Percentiles rank a stretch among this genome's conserved stretches.
These are phyloP conservation scores for Jaculus jaculus DNA, from an alignment of 2,113 vertebrate genomes.

Conservation along the genomic window DNA sequence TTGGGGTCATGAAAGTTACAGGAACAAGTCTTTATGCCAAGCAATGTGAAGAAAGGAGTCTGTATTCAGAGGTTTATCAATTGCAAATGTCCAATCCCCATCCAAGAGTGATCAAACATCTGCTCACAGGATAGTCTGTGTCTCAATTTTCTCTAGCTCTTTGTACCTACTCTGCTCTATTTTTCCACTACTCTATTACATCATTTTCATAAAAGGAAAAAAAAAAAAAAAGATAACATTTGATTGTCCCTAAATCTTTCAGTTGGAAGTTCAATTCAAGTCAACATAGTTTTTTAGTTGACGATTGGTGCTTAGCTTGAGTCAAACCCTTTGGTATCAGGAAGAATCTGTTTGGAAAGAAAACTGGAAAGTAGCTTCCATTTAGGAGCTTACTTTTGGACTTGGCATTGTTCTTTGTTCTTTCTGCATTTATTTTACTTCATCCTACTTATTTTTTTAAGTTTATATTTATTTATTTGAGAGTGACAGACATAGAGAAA, in stretches of 20 bases:
- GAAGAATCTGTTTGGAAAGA: conserved; percentile 6
- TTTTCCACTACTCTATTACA: conserved; percentile 37
- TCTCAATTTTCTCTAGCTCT: neutral
- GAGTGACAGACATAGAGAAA: too few species aligned
- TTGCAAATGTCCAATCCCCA: neutral
- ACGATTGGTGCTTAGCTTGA: conserved; percentile 1
- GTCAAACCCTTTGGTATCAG: conserved; percentile 15
- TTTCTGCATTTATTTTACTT: conserved; percentile 67
- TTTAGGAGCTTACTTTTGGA: neutral
- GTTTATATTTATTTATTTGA: too few species aligned
- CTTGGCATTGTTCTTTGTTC: conserved; percentile 39
- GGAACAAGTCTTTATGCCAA: neutral
- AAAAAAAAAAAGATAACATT: conserved; percentile 6
- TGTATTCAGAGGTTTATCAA: conserved; percentile 45
- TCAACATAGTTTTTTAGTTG: conserved; percentile 43
- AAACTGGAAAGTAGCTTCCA: conserved; percentile 43
- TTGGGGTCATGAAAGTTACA: conserved; percentile 51
- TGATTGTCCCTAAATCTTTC: conserved; percentile 48
- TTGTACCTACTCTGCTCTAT: neutral
- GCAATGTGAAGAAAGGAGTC: conserved; percentile 39
- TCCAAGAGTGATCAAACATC: neutral
- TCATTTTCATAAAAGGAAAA: neutral
- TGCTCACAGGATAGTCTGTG: neutral
- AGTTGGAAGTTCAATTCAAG: neutral
- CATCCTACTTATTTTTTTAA: conserved; percentile 67